Conservation (phyloP, 2,888 invertebrate species). For the Chloroclysta siterata region DNA sequence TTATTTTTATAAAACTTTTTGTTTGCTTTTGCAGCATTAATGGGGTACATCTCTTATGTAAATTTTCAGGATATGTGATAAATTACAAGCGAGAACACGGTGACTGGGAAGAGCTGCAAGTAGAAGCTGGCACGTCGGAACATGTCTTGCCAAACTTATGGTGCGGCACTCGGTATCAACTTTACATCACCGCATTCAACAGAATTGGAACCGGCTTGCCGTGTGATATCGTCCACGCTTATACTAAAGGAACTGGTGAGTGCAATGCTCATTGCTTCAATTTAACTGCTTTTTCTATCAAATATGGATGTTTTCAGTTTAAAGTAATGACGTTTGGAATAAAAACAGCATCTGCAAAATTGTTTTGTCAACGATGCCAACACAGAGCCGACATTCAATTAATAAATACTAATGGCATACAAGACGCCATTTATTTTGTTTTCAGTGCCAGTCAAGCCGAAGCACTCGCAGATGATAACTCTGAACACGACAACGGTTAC, state of each 20-base stretch:
- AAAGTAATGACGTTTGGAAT: neutral
- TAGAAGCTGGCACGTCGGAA: constrained; percentile 91
- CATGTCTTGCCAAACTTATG: constrained; percentile 92
- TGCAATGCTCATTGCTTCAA: constrained; percentile 1
- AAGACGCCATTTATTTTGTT: constrained; percentile 29
- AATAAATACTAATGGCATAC: neutral
- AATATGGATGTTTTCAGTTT: neutral
- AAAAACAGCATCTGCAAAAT: neutral
- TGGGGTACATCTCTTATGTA: neutral
- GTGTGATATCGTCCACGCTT: constrained; percentile 94
- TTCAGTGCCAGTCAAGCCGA: constrained; percentile 90
- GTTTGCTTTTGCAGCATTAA: too few relatives aligned
- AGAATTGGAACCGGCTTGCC: constrained; percentile 95
- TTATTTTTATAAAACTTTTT: too few relatives aligned
- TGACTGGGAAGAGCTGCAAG: constrained; percentile 96
- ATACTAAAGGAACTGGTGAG: constrained; percentile 91
- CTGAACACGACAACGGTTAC: constrained; percentile 94
- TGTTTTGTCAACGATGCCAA: too few relatives aligned
- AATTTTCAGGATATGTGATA: constrained; percentile 90
- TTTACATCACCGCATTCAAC: constrained; percentile 96
- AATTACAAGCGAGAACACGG: constrained; percentile 96
- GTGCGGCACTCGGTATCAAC: constrained; percentile 95
- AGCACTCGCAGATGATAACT: constrained; percentile 92
- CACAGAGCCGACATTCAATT: neutral
- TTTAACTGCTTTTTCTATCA: neutral